Evolutionary conservation across 2,797 vertebrate genomes (phyloP).

Genomic region (Enteromius unitaeniatus): DNA sequence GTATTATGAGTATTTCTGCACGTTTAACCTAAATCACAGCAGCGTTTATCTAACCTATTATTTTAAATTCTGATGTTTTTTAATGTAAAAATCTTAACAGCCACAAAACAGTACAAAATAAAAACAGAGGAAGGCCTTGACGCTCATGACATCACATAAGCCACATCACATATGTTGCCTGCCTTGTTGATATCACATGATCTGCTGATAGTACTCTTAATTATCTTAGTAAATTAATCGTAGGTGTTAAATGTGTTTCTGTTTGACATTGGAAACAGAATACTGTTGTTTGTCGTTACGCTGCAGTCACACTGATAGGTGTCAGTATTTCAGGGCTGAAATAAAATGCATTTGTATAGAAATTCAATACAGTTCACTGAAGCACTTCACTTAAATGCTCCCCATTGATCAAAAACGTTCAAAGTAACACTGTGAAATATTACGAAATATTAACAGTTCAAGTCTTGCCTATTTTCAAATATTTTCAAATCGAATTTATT

Average conservation of each 20-base stretch:
- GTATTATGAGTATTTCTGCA: too few relatives aligned
- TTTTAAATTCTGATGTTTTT: too few relatives aligned
- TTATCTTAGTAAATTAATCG: not conserved
- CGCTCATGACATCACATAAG: not conserved
- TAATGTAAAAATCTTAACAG: not conserved
- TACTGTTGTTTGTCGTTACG: not conserved
- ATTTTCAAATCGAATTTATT: not conserved
- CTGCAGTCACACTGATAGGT: not conserved
- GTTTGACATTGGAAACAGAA: not conserved
- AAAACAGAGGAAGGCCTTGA: too few relatives aligned
- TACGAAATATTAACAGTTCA: not conserved
- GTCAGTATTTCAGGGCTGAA: not conserved
- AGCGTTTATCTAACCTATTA: too few relatives aligned
- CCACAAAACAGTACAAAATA: not conserved
- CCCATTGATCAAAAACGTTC: not conserved
- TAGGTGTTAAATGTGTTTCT: not conserved
- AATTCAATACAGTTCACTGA: not conserved
- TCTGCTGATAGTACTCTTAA: not conserved
- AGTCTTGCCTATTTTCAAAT: not conserved
- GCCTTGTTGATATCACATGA: slow-evolving; percentile 8
- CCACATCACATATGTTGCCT: not conserved
- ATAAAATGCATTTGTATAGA: not conserved
- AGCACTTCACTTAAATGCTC: not conserved
- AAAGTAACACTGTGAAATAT: not conserved
- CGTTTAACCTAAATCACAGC: too few relatives aligned